Evolutionary conservation across 2,797 vertebrate species (phyloP), one percentile per base, ranked within the genome.

Genomic region (Sebastes hubbsi): DNA sequence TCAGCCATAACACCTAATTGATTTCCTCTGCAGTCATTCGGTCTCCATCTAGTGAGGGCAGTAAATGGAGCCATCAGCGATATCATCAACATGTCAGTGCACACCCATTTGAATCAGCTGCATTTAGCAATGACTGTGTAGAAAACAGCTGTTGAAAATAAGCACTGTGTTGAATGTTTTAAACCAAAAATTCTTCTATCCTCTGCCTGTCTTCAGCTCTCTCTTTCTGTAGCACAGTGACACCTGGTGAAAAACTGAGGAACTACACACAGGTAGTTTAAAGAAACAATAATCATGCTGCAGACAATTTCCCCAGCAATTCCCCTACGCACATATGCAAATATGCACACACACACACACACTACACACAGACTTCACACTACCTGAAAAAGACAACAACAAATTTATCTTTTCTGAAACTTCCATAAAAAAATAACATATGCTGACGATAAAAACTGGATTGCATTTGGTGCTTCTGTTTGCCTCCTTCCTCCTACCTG

Each of bases 191-290:
- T 55, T 30, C 1, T 3, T 14, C 8, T 3, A 3, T 60, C 60
- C 29, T 42, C 25, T 1, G 3, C 32, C 29, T 36, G 68, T 46
- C 24, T 58, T 42, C 5, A 36, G 46, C 34, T 38, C 22, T 52
- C 10, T 75, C 49, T 72, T 65, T 74, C 74, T 88, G 78, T 89
- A 9, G 16, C 77, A 89, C 12, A 94, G 85, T 88, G 93, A 86
- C 94, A 91, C 77, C 94, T 92, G 78, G 71, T 93, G 95, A 55
- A 11, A 25, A 72, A 14, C 2, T 11, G 4, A 60, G 49, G 65
- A 85, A 83, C 32, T 70, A 46, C 73, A 76, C 1, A 12, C 11
- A 67, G 14, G 22, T n/a, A 6, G 46, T 32, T 65, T 20, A 22
- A 74, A 49, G 32, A 64, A 52, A 55, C 8, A 59, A 29, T 18